These are phyloP conservation scores for Lepus townsendii DNA, from an alignment of 2,797 vertebrate genomes.

Conservation along the genomic window DNA sequence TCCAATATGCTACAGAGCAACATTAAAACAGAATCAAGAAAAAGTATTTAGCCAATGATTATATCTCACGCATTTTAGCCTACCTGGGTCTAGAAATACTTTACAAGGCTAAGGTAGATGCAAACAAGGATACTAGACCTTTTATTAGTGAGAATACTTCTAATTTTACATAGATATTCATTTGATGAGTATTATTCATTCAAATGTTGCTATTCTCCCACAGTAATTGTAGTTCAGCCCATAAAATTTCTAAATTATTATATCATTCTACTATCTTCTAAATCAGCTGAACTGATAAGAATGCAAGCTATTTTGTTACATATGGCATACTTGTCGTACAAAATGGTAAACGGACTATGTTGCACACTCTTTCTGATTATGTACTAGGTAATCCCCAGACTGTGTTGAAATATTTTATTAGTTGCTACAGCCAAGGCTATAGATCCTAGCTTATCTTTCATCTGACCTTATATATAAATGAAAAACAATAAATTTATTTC, in stretches of 20 bases:
- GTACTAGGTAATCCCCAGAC: conserved; percentile 73
- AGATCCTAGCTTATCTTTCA: conserved; percentile 84
- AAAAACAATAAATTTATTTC: conserved; percentile 86
- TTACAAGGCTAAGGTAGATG: neutral
- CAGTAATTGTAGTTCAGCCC: neutral
- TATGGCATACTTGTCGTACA: neutral
- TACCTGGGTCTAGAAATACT: neutral
- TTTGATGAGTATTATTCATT: conserved; percentile 31
- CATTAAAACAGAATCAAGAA: neutral
- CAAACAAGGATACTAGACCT: neutral
- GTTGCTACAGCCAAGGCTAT: conserved; percentile 66
- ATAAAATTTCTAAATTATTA: conserved; percentile 33
- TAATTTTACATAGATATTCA: conserved; percentile 44
- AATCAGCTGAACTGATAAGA: conserved; percentile 24
- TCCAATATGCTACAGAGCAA: neutral
- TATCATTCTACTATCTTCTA: conserved; percentile 30
- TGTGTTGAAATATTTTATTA: conserved; percentile 82
- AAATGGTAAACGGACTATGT: conserved; percentile 30
- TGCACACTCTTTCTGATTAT: conserved; percentile 67
- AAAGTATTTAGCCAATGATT: neutral
- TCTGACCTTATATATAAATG: conserved; percentile 87
- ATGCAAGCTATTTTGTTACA: conserved; percentile 51
- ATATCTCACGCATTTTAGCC: conserved; percentile 9
- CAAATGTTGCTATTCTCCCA: conserved; percentile 21
- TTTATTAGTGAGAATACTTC: conserved; percentile 12